Conservation (phyloP, 2,888 invertebrate genomes). For the Tillus elongatus region DNA sequence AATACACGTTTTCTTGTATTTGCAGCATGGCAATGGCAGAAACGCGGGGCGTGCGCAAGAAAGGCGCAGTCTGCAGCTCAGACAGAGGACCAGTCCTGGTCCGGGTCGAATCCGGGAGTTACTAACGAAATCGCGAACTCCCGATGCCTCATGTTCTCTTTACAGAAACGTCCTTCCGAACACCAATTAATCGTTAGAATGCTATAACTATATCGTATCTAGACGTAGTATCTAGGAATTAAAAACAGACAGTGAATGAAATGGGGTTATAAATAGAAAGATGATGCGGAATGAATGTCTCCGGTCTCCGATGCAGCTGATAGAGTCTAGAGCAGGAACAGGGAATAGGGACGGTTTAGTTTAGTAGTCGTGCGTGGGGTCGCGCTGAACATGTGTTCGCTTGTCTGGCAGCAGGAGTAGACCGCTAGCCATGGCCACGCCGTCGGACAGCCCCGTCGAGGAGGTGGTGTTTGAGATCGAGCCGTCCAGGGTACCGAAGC, state of each 20-base stretch:
- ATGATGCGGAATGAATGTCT: neutral
- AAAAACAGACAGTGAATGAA: neutral
- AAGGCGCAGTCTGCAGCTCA: too few species aligned
- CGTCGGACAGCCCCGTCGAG: constrained; percentile 78
- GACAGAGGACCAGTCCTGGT: neutral
- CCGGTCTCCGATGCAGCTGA: too few species aligned
- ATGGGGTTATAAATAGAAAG: neutral
- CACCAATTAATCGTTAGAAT: too few species aligned
- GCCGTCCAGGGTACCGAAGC: constrained; percentile 68
- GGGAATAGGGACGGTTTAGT: neutral
- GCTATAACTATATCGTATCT: too few species aligned
- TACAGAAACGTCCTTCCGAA: too few species aligned
- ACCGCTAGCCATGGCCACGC: constrained; percentile 75
- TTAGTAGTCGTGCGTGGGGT: too few species aligned
- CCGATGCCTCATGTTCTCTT: neutral
- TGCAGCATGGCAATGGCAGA: too few species aligned
- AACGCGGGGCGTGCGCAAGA: too few species aligned
- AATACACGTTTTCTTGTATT: too few species aligned
- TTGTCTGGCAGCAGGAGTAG: too few species aligned
- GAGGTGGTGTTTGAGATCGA: constrained; percentile 81
- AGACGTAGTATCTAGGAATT: too few species aligned
- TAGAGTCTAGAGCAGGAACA: neutral
- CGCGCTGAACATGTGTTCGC: too few species aligned
- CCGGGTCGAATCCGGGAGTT: constrained; percentile 4
- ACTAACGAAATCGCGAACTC: neutral